Evolutionary conservation across 2,113 vertebrate genomes (phyloP).

Genomic region (Calidris pygmaea): DNA sequence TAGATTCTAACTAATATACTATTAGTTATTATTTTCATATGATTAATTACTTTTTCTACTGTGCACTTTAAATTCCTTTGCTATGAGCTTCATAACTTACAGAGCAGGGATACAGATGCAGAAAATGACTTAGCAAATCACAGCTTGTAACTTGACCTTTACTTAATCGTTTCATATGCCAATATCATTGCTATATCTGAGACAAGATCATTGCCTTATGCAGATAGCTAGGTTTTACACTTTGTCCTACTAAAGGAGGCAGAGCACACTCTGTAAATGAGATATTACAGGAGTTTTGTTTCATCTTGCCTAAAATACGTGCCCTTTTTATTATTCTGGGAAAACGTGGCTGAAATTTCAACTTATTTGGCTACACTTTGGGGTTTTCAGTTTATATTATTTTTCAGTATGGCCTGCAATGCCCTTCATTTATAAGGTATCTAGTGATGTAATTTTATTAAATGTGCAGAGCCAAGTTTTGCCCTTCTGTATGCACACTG

Average conservation of each 20-base stretch:
- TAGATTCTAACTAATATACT: background rate
- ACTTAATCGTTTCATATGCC: background rate
- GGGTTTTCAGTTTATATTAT: background rate
- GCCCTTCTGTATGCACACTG: background rate
- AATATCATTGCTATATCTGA: background rate
- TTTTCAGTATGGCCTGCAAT: constrained; percentile 23
- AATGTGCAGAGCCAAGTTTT: constrained; percentile 7
- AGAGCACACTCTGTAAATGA: background rate
- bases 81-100: background rate
- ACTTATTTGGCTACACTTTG: background rate
- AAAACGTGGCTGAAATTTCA: background rate
- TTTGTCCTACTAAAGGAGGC: background rate
- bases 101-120: background rate
- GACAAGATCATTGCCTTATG: background rate
- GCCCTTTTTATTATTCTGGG: background rate
- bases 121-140: constrained; percentile 30
- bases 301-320: background rate
- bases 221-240: background rate
- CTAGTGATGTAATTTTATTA: constrained; percentile 25
- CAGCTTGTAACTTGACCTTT: background rate
- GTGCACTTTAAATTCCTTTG: background rate
- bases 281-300: background rate
- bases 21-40: background rate
- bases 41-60: background rate
- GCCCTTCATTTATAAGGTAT: constrained; percentile 10